Evolutionary conservation across 2,888 invertebrate species (phyloP).

Genomic region (Leucania comma): DNA sequence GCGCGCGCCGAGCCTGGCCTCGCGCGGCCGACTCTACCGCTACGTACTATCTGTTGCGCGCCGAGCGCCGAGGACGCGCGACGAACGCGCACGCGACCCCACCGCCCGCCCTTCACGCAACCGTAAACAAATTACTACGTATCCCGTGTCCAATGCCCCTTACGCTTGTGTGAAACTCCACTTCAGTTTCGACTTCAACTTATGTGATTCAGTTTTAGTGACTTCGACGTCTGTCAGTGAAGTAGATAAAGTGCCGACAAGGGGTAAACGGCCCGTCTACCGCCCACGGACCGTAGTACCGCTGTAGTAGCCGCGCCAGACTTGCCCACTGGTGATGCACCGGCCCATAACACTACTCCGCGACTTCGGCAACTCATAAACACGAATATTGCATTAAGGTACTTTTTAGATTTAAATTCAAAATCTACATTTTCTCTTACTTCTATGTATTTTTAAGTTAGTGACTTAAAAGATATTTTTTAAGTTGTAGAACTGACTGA

Average conservation of each 20-base stretch:
- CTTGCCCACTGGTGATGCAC: conserved; percentile 78
- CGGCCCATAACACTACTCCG: conserved; percentile 63
- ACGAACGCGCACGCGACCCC: conserved; percentile 68
- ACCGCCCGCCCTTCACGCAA: conserved; percentile 77
- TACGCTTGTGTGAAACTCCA: conserved; percentile 59
- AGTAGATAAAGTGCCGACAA: conserved; percentile 70
- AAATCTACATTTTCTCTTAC: neutral
- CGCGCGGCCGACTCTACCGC: conserved; percentile 75
- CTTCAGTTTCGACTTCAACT: conserved; percentile 63
- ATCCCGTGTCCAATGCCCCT: conserved; percentile 66
- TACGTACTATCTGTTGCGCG: conserved; percentile 86
- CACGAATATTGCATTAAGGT: conserved; percentile 55
- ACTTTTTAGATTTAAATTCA: conserved; percentile 29
- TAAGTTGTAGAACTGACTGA: neutral
- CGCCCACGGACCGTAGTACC: conserved; percentile 85
- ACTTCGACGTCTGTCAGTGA: conserved; percentile 74
- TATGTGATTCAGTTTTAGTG: conserved; percentile 68
- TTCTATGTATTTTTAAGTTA: neutral
- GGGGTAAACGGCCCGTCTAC: conserved; percentile 81
- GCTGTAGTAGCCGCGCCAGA: conserved; percentile 79
- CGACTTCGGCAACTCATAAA: conserved; percentile 35
- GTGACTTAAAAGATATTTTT: neutral
- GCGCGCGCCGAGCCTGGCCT: conserved; percentile 76
- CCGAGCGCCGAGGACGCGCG: conserved; percentile 85
- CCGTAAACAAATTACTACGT: conserved; percentile 84